Base-by-base conservation (phyloP, 1,140 invertebrate genomes). In the Heterodera schachtii region DNA sequence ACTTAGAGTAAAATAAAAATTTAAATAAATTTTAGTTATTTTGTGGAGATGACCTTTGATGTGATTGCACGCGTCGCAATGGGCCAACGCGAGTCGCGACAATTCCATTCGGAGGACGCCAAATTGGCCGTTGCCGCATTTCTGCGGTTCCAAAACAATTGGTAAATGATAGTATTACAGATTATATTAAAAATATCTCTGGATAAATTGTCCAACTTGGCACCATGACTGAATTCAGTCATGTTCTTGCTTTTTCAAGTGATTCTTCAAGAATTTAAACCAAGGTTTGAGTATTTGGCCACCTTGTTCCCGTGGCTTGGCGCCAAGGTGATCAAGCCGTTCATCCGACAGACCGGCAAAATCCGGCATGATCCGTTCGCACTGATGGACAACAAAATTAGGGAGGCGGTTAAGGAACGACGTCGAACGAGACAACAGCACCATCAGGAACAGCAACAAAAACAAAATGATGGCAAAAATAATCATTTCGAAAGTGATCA, bases 41-140 rank as follows among this genome's bases (percentile, higher is more conserved):
- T 83, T 74, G 71, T 83, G 21, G 87, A 89, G 80, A 81, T 82
- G 52, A 86, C 86, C 9, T 77, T 87, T 70, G 87, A 89, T 71
- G 81, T 81, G 11, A 87, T 87, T 73, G 66, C 69, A 19, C 41
- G 82, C 19, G 80, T 89, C 16, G 85, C 87, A 7, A 82, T 89
- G 69, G 87, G 86, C 0, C 87, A 87, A 60, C 78, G 66, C 46
- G 81, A 83, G 3, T 75, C 79, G 5, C 74, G 41, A n/a, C 84
- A 89, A n/a, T 89, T 86, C 69, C 52, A 84, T 3, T 85, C 85
- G 47, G 66, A 82, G 44, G 81, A 85, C 67, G 47, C 64, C 16
- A 52, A 71, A 52, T 21, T 44, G 31, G 44, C 19, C 19, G 43
- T 73, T 16, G 13, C 8, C 31, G 16, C 44, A 49, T 74, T 79